phyloP scores from a whole-genome alignment of 1,140 invertebrate genomes.

The Magallana ariakensis region DNA sequence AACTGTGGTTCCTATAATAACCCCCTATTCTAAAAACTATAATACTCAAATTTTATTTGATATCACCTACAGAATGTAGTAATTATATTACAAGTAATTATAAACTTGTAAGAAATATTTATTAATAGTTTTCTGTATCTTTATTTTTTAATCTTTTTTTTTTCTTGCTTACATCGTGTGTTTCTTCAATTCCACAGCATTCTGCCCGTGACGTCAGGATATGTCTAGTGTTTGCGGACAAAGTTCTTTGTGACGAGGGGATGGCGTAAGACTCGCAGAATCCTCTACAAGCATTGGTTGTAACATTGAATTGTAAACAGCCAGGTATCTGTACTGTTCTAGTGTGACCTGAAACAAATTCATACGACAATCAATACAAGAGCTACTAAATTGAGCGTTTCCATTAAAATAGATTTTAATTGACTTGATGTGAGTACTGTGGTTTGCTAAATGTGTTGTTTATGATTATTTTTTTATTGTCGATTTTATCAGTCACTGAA shows the following conservation, averaged over 20 bases:
- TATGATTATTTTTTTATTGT: slow-evolving; percentile 1
- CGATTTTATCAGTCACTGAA: not conserved
- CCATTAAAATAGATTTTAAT: slow-evolving; percentile 28
- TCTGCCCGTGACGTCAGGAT: slow-evolving; percentile 91
- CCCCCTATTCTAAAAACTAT: too few relatives aligned
- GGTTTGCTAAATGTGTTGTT: slow-evolving; percentile 3
- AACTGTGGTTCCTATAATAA: too few relatives aligned
- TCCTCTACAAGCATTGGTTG: slow-evolving; percentile 91
- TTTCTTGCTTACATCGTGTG: slow-evolving; percentile 85
- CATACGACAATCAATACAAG: not conserved
- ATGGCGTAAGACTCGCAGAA: slow-evolving; percentile 91
- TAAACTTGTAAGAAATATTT: too few relatives aligned
- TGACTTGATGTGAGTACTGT: not conserved
- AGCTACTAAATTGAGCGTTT: not conserved
- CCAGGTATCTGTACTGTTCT: slow-evolving; percentile 89
- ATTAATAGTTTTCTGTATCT: too few relatives aligned
- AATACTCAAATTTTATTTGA: too few relatives aligned
- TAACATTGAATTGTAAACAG: slow-evolving; percentile 90
- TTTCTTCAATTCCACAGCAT: slow-evolving; percentile 93
- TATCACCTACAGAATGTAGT: too few relatives aligned
- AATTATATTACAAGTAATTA: too few relatives aligned
- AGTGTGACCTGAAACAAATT: slow-evolving; percentile 84
- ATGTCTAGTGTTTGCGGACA: slow-evolving; percentile 83
- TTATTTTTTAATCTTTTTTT: too few relatives aligned
- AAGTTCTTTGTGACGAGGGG: slow-evolving; percentile 83